These are phyloP conservation scores for Sarcophaga variegata DNA, from an alignment of 2,888 invertebrate species.

Conservation along the genomic window DNA sequence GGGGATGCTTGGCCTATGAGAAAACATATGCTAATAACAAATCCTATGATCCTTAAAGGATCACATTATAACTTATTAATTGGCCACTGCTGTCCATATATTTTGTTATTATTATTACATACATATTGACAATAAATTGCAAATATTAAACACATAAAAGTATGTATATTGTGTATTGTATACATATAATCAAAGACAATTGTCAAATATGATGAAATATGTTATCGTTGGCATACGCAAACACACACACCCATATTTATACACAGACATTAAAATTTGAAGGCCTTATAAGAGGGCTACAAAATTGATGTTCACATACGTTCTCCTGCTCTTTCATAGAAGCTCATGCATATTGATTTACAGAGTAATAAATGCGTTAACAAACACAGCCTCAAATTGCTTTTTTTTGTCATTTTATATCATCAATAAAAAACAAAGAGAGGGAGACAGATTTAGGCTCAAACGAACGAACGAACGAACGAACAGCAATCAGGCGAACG, in stretches of 20 bases:
- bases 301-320: slow-evolving; percentile 21
- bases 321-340: background rate
- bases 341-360: background rate
- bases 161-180: background rate
- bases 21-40: too few relatives aligned
- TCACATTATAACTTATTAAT: background rate
- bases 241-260: slow-evolving; percentile 9
- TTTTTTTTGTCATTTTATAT: slow-evolving; percentile 10
- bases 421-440: background rate
- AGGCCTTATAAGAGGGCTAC: slow-evolving; percentile 5
- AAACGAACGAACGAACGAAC: background rate
- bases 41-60: too few relatives aligned
- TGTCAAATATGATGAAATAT: slow-evolving; percentile 49
- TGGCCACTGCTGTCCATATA: background rate
- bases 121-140: background rate
- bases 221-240: background rate
- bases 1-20: too few relatives aligned
- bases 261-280: slow-evolving; percentile 20
- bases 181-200: slow-evolving; percentile 50
- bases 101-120: background rate
- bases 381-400: slow-evolving; percentile 41
- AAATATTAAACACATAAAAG: background rate
- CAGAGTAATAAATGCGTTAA: slow-evolving; percentile 32
- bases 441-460: background rate
- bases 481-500: background rate